Conservation (phyloP, 1,140 invertebrate genomes). For the Pogonomyrmex californicus region DNA sequence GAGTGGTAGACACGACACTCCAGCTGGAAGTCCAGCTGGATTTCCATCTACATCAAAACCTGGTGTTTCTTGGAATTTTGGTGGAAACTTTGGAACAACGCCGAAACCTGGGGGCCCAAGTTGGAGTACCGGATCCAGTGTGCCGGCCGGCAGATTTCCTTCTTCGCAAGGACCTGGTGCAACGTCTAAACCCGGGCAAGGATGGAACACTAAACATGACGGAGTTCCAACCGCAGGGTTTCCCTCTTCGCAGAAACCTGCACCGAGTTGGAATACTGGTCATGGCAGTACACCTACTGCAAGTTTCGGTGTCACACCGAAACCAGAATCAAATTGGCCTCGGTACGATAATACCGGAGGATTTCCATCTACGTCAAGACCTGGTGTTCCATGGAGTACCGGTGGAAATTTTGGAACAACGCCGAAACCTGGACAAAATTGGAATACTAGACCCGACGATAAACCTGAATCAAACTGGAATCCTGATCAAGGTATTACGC, state of each 20-base stretch:
- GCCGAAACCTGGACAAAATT: not conserved
- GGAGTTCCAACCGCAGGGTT: not conserved
- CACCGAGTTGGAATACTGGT: too few relatives aligned
- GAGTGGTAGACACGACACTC: not conserved
- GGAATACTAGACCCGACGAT: not conserved
- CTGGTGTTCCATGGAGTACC: too few relatives aligned
- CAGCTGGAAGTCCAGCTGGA: not conserved
- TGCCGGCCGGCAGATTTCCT: not conserved
- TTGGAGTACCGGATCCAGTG: not conserved
- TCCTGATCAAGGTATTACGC: not conserved
- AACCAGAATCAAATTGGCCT: too few relatives aligned
- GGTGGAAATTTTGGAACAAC: too few relatives aligned
- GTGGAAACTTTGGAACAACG: not conserved
- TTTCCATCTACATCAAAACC: not conserved
- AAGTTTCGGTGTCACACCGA: too few relatives aligned
- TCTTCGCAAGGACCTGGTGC: not conserved
- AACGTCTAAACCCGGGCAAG: slow-evolving; percentile 4
- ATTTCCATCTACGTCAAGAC: too few relatives aligned
- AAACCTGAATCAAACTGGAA: not conserved
- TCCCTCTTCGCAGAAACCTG: too few relatives aligned
- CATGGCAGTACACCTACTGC: too few relatives aligned
- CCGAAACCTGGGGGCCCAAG: not conserved
- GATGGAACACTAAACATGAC: not conserved
- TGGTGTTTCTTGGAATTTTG: not conserved
- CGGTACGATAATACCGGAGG: too few relatives aligned